These are phyloP conservation scores for Eurypyga helias DNA, from an alignment of 2,113 vertebrate genomes.

Conservation along the genomic window DNA sequence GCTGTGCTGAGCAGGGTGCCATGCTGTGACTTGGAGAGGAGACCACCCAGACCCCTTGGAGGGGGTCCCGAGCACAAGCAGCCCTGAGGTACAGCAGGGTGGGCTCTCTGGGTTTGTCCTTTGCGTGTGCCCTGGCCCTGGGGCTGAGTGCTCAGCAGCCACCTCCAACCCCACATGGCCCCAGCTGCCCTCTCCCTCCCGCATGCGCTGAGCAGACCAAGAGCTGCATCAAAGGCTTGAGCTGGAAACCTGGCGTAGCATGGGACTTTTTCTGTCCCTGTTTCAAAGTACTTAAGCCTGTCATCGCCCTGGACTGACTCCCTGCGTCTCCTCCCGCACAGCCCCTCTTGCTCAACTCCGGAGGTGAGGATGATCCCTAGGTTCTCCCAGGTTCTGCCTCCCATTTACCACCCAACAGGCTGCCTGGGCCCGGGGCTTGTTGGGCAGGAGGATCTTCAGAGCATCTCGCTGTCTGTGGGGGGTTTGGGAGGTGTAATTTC, in stretches of 20 bases:
- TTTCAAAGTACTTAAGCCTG: neutral
- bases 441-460: neutral
- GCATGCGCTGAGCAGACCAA: neutral
- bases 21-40: neutral
- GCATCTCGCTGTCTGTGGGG: neutral
- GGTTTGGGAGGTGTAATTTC: neutral
- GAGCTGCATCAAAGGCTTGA: neutral
- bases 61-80: neutral
- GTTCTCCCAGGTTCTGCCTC: neutral
- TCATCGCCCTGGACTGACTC: neutral
- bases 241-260: neutral
- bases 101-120: neutral
- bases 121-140: rapidly evolving
- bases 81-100: rapidly evolving
- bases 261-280: neutral
- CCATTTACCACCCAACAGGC: rapidly evolving
- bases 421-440: neutral
- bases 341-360: rapidly evolving
- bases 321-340: neutral
- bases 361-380: rapidly evolving
- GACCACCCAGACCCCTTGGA: neutral
- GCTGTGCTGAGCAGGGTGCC: neutral
- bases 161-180: neutral
- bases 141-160: neutral
- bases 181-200: neutral